A percentile compares a stretch with the other conserved stretches of the same genome.
Conservation (phyloP, 2,113 vertebrate species). For the Recurvirostra avosetta region DNA sequence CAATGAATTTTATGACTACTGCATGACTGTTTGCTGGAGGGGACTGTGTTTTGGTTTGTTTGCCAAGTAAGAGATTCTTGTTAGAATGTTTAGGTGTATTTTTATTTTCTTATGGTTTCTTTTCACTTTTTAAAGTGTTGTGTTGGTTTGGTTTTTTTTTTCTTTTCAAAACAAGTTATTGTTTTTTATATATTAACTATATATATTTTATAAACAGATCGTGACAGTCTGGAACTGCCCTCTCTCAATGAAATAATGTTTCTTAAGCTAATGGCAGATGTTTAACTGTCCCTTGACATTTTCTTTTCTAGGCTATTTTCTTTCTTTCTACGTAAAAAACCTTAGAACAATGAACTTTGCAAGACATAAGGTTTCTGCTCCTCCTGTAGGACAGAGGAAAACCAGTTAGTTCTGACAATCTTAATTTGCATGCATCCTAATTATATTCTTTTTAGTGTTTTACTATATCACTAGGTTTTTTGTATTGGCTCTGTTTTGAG, state of each 20-base stretch:
- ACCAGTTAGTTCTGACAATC: background rate
- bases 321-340: background rate
- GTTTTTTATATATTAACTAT: background rate
- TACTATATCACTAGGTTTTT: background rate
- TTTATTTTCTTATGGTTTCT: background rate
- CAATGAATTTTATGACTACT: background rate
- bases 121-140: background rate
- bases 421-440: background rate
- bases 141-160: too few species aligned
- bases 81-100: background rate
- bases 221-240: accelerated
- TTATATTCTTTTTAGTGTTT: background rate
- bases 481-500: background rate
- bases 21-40: background rate
- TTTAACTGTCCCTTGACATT: background rate
- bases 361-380: background rate
- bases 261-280: background rate
- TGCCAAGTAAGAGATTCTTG: background rate
- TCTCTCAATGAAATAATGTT: background rate
- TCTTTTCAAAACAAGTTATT: background rate
- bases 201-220: background rate
- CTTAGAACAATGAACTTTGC: accelerated
- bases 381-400: background rate
- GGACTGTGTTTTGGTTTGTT: accelerated
- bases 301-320: background rate